Evolutionary conservation across 2,888 invertebrate species (phyloP).

Genomic region (Malthinus seriepunctatus): DNA sequence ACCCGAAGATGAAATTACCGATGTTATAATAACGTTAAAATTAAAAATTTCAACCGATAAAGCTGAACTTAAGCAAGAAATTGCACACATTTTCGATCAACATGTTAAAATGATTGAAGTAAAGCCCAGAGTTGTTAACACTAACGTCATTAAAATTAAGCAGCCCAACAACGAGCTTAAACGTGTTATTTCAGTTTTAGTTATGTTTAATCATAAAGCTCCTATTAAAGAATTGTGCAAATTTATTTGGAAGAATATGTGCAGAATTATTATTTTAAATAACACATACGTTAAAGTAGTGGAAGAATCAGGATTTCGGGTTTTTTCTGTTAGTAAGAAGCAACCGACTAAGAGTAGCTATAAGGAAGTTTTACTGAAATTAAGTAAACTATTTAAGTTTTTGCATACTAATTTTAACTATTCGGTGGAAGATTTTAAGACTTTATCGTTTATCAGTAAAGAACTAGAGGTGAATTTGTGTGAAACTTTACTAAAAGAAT

Average conservation of each 20-base stretch:
- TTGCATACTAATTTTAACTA: constrained; percentile 62
- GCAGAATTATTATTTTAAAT: constrained; percentile 62
- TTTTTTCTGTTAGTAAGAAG: constrained; percentile 50
- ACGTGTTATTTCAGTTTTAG: constrained; percentile 53
- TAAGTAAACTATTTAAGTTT: constrained; percentile 62
- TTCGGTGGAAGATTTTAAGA: constrained; percentile 48
- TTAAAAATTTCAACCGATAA: constrained; percentile 55
- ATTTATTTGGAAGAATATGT: constrained; percentile 61
- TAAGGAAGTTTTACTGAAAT: constrained; percentile 60
- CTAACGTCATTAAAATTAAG: constrained; percentile 50
- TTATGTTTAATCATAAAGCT: constrained; percentile 49
- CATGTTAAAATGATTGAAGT: constrained; percentile 55
- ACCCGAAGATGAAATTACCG: constrained; percentile 57
- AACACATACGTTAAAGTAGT: constrained; percentile 55
- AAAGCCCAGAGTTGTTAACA: constrained; percentile 48
- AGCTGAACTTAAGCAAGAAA: constrained; percentile 56
- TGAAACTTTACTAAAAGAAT: constrained; percentile 70
- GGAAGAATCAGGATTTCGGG: constrained; percentile 44
- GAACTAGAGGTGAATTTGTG: constrained; percentile 64
- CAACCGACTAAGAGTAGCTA: constrained; percentile 55
- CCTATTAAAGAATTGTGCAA: constrained; percentile 62
- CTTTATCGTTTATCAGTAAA: constrained; percentile 62
- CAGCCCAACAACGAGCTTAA: constrained; percentile 51
- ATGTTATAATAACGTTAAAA: constrained; percentile 58
- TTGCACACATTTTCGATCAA: constrained; percentile 57